Base-by-base conservation (phyloP, 2,797 vertebrate genomes). In the Fringilla coelebs region DNA sequence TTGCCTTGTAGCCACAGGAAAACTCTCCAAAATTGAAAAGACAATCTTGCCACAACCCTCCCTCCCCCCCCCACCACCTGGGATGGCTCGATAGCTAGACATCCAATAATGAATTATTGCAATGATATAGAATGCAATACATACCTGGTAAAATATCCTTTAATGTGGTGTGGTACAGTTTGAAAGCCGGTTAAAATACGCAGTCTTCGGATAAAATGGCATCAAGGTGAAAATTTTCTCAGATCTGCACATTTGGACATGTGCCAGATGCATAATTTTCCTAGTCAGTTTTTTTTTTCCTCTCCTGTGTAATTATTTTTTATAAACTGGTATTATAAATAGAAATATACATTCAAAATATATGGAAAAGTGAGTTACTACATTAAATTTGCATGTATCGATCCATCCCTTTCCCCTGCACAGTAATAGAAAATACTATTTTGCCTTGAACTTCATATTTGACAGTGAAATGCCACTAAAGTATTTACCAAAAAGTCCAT, bases 281-380 rank as follows among this genome's bases (percentile, higher is more conserved):
- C 97, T 98, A 98, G 94, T 98, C 97, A 88, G 43, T 96, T 55
- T 54, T 46, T 24, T 9, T 65, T 32, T 14, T 62, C 81, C 81
- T 71, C 58, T 94, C 97, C 97, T 97, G 98, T 98, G 97, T 98
- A 97, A 98, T 98, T 98, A 97, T 97, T 98, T 98, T 98, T 98
- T 98, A 98, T 98, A 98, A 98, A 98, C 98, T 98, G 98, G 98
- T 98, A 98, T 98, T 98, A 98, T 98, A 98, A 98, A 98, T 98
- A 98, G 98, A 98, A 98, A 98, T 98, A 98, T 98, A 98, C 98
- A 98, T 98, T 98, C 98, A 98, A 98, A 98, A 98, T 98, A 98
- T 97, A 98, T 98, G 98, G 98, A 98, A 98, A 98, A 98, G 98
- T 98, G 98, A 98, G 97, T 98, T 97, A 98, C 98, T 98, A 98